phyloP scores from a whole-genome alignment of 2,888 invertebrate genomes.

The Protophormia terraenovae region DNA sequence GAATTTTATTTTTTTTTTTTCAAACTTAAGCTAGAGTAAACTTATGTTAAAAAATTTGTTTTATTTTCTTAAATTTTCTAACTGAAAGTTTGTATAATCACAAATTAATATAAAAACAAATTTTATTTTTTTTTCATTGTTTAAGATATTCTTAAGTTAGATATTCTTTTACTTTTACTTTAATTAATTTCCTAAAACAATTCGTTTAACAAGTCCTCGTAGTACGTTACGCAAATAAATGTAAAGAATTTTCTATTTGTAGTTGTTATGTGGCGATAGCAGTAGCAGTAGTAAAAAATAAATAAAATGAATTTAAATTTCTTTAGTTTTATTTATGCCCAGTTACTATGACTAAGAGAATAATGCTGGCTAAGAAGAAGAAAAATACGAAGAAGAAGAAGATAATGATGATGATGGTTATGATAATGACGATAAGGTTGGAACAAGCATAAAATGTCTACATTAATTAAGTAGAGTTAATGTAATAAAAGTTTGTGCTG shows the following conservation, averaged over 20 bases:
- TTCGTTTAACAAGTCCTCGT: too few relatives aligned
- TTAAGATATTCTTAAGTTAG: too few relatives aligned
- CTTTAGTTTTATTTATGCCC: constrained; percentile 31
- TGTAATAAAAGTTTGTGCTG: constrained; percentile 21
- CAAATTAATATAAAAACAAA: too few relatives aligned
- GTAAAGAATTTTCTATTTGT: not conserved
- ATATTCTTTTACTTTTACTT: too few relatives aligned
- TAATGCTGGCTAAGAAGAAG: not conserved
- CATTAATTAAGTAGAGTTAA: constrained; percentile 60
- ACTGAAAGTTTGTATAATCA: too few relatives aligned
- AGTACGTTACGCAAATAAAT: not conserved
- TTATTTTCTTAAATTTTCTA: too few relatives aligned
- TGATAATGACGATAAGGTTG: not conserved
- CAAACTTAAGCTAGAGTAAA: too few relatives aligned
- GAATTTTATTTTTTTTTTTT: too few relatives aligned
- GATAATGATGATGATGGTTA: not conserved
- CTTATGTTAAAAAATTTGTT: too few relatives aligned
- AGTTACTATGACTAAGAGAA: not conserved
- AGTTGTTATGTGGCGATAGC: not conserved
- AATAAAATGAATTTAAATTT: constrained; percentile 52
- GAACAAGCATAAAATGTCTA: constrained; percentile 5
- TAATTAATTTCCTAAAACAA: too few relatives aligned
- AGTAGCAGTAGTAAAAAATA: not conserved
- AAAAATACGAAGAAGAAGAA: not conserved
- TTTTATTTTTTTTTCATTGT: too few relatives aligned